Base-by-base conservation (phyloP, 2,888 invertebrate species). In the Fabriciana adippe region DNA sequence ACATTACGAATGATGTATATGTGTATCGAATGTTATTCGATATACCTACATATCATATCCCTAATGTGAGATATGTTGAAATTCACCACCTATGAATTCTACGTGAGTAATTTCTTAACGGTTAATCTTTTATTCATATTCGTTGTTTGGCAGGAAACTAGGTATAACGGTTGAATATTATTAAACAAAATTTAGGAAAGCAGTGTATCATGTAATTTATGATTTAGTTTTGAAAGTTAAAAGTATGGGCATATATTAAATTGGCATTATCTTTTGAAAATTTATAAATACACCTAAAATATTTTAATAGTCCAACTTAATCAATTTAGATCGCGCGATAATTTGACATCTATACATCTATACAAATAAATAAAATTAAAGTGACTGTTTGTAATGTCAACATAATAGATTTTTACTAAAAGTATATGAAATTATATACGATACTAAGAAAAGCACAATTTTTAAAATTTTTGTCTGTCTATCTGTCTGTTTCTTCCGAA, bases 1-100 rank as follows among this genome's bases (percentile, higher is more conserved):
- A 31, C 14, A 48, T 57, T 45, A 55, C 31, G n/a, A 16, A 31
- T 35, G 14, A 35, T n/a, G 11, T 31, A 55, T 15, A 65, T 59
- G 21, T 57, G 54, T 35, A 64, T 67, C 67, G 59, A 67, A 67
- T 67, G 21, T 6, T 50, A 55, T 55, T 66, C 53, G 57, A 59
- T 53, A 41, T 26, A 31, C 55, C 14, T n/a, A 26, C 35, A 50
- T 21, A 57, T 64, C 11, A 55, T 57, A 50, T 48, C 31, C 47
- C 21, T 16, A 15, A 16, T 1, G 47, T 51, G 26, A 48, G 45
- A n/a, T 57, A 53, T 35, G 57, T 69, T 66, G 48, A 50, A 66
- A 69, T 69, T 63, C 66, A 66, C n/a, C 48, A 21, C 56, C 45
- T 48, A 51, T 21, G 6, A 21, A 65, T 55, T 48, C 21, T 62